These are phyloP conservation scores for Quiscalus mexicanus DNA, from an alignment of 2,113 vertebrate genomes.

Conservation along the genomic window DNA sequence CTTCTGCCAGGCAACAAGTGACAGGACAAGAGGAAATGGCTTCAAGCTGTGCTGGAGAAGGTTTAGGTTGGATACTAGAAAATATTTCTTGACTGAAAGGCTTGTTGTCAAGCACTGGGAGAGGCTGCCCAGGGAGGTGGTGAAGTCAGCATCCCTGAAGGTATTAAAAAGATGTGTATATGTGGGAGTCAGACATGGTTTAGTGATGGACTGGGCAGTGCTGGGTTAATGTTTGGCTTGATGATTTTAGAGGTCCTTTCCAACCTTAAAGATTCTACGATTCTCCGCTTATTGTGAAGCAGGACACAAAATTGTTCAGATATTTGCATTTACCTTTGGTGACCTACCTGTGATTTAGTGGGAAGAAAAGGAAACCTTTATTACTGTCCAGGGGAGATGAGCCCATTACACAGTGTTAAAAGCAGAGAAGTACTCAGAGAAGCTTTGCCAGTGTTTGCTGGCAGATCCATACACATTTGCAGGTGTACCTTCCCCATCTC, in stretches of 20 bases:
- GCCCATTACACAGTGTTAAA: not conserved
- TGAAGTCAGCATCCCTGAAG: not conserved
- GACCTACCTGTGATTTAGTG: not conserved
- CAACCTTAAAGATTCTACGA: not conserved
- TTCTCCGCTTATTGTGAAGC: not conserved
- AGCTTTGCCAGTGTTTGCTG: not conserved
- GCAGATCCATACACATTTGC: not conserved
- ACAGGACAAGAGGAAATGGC: not conserved
- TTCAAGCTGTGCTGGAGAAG: not conserved
- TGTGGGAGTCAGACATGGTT: not conserved
- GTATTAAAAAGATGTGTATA: not conserved
- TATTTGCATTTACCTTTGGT: not conserved
- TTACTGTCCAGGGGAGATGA: not conserved
- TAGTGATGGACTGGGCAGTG: not conserved
- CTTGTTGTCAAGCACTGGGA: not conserved
- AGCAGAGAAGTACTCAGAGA: not conserved
- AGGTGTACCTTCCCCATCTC: not conserved
- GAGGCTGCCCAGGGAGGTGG: not conserved
- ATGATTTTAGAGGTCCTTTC: not conserved
- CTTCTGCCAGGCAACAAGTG: rapidly evolving
- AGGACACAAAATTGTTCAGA: not conserved
- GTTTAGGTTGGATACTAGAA: not conserved
- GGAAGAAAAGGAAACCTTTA: not conserved
- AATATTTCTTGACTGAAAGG: not conserved
- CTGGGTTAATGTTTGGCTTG: not conserved